Conservation (phyloP, 2,797 vertebrate species). For the Pseudochirops corinnae region DNA sequence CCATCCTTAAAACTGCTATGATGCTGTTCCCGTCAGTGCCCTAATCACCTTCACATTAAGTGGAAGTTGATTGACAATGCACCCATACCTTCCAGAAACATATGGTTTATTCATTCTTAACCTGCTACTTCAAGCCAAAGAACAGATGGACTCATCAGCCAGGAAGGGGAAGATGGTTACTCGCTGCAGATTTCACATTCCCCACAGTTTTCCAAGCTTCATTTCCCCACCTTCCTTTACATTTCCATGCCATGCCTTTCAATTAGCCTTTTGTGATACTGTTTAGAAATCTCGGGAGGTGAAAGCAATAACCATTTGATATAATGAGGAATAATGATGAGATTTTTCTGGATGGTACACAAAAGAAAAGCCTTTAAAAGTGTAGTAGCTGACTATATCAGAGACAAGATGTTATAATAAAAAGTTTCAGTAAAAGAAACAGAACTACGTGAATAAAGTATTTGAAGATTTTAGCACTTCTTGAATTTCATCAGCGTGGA, state of each 20-base stretch:
- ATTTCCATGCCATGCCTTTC: neutral
- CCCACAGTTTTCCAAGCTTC: neutral
- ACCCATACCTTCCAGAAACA: neutral
- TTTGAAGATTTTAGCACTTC: neutral
- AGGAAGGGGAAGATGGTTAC: neutral
- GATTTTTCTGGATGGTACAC: conserved; percentile 5
- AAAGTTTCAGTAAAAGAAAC: neutral
- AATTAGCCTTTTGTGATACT: neutral
- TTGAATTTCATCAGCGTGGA: neutral
- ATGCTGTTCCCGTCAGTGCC: neutral
- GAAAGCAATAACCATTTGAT: neutral
- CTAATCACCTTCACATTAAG: neutral
- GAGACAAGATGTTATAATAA: conserved; percentile 23
- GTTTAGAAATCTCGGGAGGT: neutral
- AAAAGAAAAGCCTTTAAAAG: conserved; percentile 37
- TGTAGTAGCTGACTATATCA: conserved; percentile 15
- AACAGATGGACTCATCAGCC: neutral
- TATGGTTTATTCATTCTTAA: neutral
- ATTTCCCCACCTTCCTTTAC: neutral
- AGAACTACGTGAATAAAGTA: neutral
- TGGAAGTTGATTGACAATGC: neutral
- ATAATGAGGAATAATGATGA: neutral
- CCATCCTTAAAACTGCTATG: neutral
- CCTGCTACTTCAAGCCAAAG: neutral
- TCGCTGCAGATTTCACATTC: neutral